A percentile compares a stretch with the other conserved stretches of the same genome.
These are phyloP conservation scores for Danionella dracula DNA, from an alignment of 2,797 vertebrate genomes.

Conservation along the genomic window DNA sequence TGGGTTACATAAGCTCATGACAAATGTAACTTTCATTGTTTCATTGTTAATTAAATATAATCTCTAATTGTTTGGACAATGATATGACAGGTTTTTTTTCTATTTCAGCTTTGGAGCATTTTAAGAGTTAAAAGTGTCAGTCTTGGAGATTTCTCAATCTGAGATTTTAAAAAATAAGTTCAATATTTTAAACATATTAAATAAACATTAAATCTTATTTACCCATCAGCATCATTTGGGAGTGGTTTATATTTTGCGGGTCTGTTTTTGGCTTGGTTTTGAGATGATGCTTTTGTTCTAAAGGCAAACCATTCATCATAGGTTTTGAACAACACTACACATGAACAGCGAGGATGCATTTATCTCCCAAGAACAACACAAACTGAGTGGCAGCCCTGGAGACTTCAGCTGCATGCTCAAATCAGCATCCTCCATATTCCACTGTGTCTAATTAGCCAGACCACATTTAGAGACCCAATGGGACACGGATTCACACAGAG, in stretches of 20 bases:
- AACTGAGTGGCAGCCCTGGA: slow-evolving; percentile 45
- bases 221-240: neutral
- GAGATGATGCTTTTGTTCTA: slow-evolving; percentile 21
- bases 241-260: neutral
- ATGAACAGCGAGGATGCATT: slow-evolving; percentile 47
- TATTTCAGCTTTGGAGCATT: too few species aligned
- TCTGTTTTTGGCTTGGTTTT: slow-evolving; percentile 24
- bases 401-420: slow-evolving; percentile 38
- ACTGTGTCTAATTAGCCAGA: slow-evolving; percentile 55
- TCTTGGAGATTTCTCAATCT: too few species aligned
- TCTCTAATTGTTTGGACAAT: too few species aligned
- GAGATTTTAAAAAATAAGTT: too few species aligned
- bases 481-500: slow-evolving; percentile 15
- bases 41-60: too few species aligned
- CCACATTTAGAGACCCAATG: slow-evolving; percentile 22
- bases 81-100: too few species aligned
- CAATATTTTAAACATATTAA: neutral
- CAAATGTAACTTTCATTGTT: too few species aligned
- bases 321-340: slow-evolving; percentile 51
- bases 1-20: too few species aligned
- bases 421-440: slow-evolving; percentile 43
- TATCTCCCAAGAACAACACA: slow-evolving; percentile 47
- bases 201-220: neutral
- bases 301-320: slow-evolving; percentile 50
- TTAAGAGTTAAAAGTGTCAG: too few species aligned